These are phyloP conservation scores for Schizaphis graminum DNA, from an alignment of 2,888 invertebrate species.

Conservation along the genomic window DNA sequence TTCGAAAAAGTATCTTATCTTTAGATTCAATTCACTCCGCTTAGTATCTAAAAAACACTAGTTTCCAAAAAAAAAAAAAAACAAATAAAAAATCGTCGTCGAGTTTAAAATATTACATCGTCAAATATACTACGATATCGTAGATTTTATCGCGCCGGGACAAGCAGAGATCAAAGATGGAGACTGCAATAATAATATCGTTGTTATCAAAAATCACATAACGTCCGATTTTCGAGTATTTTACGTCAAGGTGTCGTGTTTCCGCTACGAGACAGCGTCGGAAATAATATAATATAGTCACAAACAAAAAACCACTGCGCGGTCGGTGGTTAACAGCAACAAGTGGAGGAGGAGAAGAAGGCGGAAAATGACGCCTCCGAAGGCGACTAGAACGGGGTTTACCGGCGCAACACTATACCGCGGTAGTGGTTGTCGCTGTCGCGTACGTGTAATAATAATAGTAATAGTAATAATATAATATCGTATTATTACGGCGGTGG, in stretches of 20 bases:
- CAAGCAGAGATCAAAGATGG: background rate
- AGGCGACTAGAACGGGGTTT: background rate
- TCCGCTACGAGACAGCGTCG: background rate
- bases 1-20: background rate
- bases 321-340: background rate
- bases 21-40: background rate
- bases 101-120: background rate
- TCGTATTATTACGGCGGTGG: background rate
- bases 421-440: slow-evolving; percentile 10
- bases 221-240: background rate
- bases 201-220: background rate
- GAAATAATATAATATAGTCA: background rate
- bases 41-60: background rate
- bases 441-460: slow-evolving; percentile 1
- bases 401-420: background rate
- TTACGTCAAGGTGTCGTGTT: background rate
- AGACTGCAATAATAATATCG: background rate
- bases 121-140: background rate
- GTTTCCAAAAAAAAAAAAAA: too few species aligned
- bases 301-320: background rate
- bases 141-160: background rate
- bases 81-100: background rate
- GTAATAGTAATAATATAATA: background rate
- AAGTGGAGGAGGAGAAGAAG: background rate
- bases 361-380: background rate